A percentile compares a stretch with the other conserved stretches of the same genome.
These are phyloP conservation scores for Perizoma affinitatum DNA, from an alignment of 2,888 invertebrate species.

Conservation along the genomic window DNA sequence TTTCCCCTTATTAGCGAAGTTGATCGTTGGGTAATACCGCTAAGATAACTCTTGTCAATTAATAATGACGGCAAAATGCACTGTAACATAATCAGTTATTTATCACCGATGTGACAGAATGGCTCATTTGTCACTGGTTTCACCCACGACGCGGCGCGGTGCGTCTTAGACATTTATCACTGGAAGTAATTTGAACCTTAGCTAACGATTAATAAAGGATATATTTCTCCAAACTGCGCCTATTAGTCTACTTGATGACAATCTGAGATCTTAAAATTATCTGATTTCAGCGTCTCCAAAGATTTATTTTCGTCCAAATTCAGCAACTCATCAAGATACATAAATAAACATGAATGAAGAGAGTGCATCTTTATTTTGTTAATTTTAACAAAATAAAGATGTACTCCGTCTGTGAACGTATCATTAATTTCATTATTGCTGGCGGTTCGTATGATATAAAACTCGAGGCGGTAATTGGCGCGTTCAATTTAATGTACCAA, in stretches of 20 bases:
- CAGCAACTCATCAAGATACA: conserved; percentile 46
- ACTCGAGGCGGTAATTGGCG: conserved; percentile 52
- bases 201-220: conserved; percentile 49
- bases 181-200: conserved; percentile 60
- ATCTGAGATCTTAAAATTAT: conserved; percentile 71
- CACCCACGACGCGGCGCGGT: conserved; percentile 71
- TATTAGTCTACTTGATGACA: conserved; percentile 75
- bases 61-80: conserved; percentile 79
- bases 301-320: conserved; percentile 67
- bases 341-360: conserved; percentile 31
- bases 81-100: conserved; percentile 83
- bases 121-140: conserved; percentile 79
- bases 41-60: conserved; percentile 75
- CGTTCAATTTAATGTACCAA: conserved; percentile 53
- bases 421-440: conserved; percentile 45
- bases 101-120: conserved; percentile 78
- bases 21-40: conserved; percentile 54
- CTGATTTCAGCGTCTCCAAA: conserved; percentile 73
- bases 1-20: conserved; percentile 33
- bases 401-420: conserved; percentile 32
- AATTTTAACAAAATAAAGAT: conserved; percentile 41
- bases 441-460: conserved; percentile 44
- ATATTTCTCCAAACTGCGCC: conserved; percentile 51
- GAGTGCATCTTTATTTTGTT: no score
- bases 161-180: conserved; percentile 73